Percentiles rank a stretch among this genome's conserved stretches.
Evolutionary conservation across 2,888 invertebrate species (phyloP).

Genomic region (Nyleta sp.): DNA sequence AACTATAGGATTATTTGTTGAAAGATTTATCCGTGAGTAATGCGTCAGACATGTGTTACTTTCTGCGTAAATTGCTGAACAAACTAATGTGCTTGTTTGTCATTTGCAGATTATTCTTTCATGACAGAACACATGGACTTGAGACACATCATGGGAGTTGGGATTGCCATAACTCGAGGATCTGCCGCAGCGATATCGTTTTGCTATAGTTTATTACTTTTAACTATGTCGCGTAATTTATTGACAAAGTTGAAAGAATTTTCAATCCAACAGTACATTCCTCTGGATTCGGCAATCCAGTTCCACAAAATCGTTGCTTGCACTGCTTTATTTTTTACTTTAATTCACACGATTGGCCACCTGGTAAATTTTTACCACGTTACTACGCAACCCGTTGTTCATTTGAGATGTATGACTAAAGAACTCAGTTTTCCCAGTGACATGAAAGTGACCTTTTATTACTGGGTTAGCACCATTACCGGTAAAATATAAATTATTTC

Average conservation of each 20-base stretch:
- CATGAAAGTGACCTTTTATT: conserved; percentile 96
- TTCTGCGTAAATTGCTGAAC: too few relatives aligned
- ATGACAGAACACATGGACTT: conserved; percentile 98
- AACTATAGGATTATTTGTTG: conserved; percentile 96
- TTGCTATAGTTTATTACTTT: conserved; percentile 94
- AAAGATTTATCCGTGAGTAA: conserved; percentile 96
- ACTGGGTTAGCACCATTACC: conserved; percentile 97
- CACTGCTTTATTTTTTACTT: conserved; percentile 95
- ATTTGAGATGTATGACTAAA: conserved; percentile 94
- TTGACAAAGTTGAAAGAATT: conserved; percentile 97
- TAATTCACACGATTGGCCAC: conserved; percentile 96
- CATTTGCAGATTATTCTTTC: conserved; percentile 92
- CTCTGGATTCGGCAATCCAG: conserved; percentile 96
- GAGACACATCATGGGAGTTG: conserved; percentile 98
- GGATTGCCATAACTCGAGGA: conserved; percentile 97
- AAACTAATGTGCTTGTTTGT: neutral
- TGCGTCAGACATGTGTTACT: too few relatives aligned
- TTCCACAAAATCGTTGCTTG: conserved; percentile 99
- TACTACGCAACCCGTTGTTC: conserved; percentile 96
- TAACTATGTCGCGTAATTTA: conserved; percentile 97
- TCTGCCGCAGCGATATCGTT: conserved; percentile 97
- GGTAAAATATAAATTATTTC: conserved; percentile 84
- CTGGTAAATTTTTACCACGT: conserved; percentile 99
- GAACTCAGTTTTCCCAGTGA: conserved; percentile 98
- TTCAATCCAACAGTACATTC: conserved; percentile 96